These are phyloP conservation scores for Apamea monoglypha DNA, from an alignment of 2,888 invertebrate genomes.

Conservation along the genomic window DNA sequence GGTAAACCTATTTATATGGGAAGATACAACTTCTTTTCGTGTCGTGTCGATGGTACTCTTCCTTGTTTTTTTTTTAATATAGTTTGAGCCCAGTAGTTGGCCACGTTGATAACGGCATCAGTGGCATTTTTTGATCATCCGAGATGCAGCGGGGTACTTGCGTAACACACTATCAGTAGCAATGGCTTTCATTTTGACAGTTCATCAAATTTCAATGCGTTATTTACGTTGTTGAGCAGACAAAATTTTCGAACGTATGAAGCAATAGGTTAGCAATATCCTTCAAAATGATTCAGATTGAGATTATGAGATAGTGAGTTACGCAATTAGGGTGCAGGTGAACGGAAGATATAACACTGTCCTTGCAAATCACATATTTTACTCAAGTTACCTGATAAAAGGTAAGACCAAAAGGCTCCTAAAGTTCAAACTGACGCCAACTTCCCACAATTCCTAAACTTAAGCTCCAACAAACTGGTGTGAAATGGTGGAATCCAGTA, in stretches of 20 bases:
- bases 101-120: neutral
- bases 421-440: constrained; percentile 39
- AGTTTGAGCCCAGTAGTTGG: neutral
- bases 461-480: constrained; percentile 59
- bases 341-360: neutral
- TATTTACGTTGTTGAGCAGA: neutral
- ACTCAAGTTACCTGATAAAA: constrained; percentile 40
- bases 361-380: constrained; percentile 31
- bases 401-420: constrained; percentile 28
- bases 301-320: neutral
- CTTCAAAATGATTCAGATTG: neutral
- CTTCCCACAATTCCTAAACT: constrained; percentile 50
- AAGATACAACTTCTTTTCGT: neutral
- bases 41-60: neutral
- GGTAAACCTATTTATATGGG: neutral
- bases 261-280: neutral
- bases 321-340: neutral
- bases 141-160: neutral
- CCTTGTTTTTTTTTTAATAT: neutral
- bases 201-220: neutral
- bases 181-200: neutral
- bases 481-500: constrained; percentile 53
- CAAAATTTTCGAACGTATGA: neutral
- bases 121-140: neutral
- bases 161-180: neutral